A percentile compares a stretch with the other conserved stretches of the same genome.
Conservation (phyloP, 2,797 vertebrate species). For the Petrocephalus sullivani region DNA sequence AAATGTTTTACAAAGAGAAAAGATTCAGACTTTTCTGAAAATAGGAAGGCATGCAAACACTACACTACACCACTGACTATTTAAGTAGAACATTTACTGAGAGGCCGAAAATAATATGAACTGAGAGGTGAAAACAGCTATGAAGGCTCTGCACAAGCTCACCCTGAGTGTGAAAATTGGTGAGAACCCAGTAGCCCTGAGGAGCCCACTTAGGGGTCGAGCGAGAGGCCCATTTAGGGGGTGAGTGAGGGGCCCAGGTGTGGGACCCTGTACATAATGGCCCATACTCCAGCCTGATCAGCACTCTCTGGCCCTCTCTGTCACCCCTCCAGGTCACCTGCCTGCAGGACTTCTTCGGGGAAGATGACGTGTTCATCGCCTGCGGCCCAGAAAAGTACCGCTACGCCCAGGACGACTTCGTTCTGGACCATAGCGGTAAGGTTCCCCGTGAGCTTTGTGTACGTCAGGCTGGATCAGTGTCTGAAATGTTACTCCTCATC, state of each 20-base stretch:
- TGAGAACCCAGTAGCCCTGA: neutral
- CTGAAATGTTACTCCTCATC: slow-evolving; percentile 38
- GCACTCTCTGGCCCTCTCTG: neutral
- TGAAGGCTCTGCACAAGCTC: neutral
- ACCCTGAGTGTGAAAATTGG: neutral
- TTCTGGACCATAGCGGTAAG: slow-evolving; percentile 95
- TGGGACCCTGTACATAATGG: neutral
- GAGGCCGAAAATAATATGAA: neutral
- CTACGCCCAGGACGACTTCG: slow-evolving; percentile 94
- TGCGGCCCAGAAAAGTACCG: slow-evolving; percentile 93
- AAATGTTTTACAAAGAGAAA: neutral
- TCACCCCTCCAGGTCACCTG: slow-evolving; percentile 64
- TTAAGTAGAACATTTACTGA: neutral
- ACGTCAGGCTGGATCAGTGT: slow-evolving; percentile 58
- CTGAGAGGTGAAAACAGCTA: neutral
- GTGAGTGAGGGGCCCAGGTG: neutral
- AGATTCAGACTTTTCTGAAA: neutral
- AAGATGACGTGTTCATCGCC: slow-evolving; percentile 92
- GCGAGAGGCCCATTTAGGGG: neutral
- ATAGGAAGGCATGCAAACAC: neutral
- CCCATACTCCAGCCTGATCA: too few species aligned
- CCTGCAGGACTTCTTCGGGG: slow-evolving; percentile 93
- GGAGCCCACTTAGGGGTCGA: neutral
- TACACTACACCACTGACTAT: neutral
- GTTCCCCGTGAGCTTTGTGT: slow-evolving; percentile 58